Evolutionary conservation across 2,888 invertebrate genomes (phyloP), one percentile per base, ranked within the genome.

Genomic region (Dascillus cervinus): DNA sequence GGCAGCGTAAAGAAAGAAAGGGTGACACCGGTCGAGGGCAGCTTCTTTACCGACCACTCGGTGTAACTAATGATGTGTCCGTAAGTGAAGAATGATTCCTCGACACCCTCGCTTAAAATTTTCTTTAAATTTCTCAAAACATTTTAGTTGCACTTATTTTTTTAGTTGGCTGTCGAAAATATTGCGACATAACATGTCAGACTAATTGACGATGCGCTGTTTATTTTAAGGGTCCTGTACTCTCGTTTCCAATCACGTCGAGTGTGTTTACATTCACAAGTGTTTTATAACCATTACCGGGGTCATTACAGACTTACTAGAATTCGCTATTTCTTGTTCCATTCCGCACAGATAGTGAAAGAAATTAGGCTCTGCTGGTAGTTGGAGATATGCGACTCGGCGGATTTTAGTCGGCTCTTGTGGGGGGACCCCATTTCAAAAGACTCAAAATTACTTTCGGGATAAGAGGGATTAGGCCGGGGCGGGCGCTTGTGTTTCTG

Each of bases 401-500:
- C 54, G 60, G 60, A 59, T 60, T 61, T 58, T 47, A 52, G 55
- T 58, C 56, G 57, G 58, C 58, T 57, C 60, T 56, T n/a, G n/a
- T n/a, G n/a, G 59, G 60, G 64, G 64, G 61, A 60, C n/a, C n/a
- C 62, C 60, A 61, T 71, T 71, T 72, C 65, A 72, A 71, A 72
- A 71, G 71, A 71, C 69, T 71, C 70, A 71, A 71, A 72, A 72
- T 72, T 72, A 71, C 72, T 72, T 71, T 71, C 71, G 69, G 70
- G 71, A 71, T 71, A 71, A 71, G 72, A 71, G 71, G 71, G 71
- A 71, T 71, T 71, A 71, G 70, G 66, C 66, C 66, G 65, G 64
- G 54, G 50, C 56, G 53, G 56, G 50, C 52, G 56, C 54, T 57
- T 58, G 60, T n/a, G n/a, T 60, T 58, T 58, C 58, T 58, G 51